Evolutionary conservation across 37 sponge, comb jelly and placozoan genomes (phyloP).

Genomic region (Theonella swinhoei): DNA sequence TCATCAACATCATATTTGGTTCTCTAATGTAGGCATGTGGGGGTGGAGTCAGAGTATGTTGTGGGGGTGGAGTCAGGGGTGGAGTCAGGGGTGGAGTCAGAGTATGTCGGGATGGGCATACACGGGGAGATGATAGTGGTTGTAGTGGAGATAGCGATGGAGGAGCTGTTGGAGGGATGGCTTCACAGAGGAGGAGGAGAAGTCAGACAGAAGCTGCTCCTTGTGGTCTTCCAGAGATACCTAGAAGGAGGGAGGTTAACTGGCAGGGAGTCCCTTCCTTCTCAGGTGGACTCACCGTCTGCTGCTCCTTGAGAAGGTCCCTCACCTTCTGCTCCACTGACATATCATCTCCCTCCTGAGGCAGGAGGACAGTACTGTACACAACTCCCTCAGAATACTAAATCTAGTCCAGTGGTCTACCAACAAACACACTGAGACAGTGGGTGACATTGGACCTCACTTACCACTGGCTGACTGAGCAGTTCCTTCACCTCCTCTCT

Average conservation of each 20-base stretch:
- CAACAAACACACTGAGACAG: too few relatives aligned
- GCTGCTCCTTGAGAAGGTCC: neutral
- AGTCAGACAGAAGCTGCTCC: slow-evolving; percentile 50
- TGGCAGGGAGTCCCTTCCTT: neutral
- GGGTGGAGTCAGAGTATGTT: neutral
- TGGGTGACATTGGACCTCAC: too few relatives aligned
- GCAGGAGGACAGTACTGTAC: neutral
- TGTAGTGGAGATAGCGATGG: slow-evolving; percentile 74
- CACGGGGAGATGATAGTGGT: slow-evolving; percentile 92
- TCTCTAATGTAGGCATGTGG: too few relatives aligned
- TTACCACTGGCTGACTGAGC: too few relatives aligned
- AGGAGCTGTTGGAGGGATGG: slow-evolving; percentile 39
- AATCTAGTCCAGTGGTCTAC: neutral
- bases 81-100: neutral
- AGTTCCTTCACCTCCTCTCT: slow-evolving; percentile 83
- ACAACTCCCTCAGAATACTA: neutral
- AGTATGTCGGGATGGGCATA: slow-evolving; percentile 77
- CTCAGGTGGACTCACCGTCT: neutral
- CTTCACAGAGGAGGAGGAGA: slow-evolving; percentile 52
- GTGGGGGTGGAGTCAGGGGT: neutral
- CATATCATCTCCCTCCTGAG: neutral
- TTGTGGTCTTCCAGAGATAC: slow-evolving; percentile 19
- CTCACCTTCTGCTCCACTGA: neutral
- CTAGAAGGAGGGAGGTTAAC: neutral
- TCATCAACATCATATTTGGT: slow-evolving; percentile 4